Percentiles rank a stretch among this genome's conserved stretches.
phyloP scores from a whole-genome alignment of 2,888 invertebrate species.

The Vandiemenella viatica region DNA sequence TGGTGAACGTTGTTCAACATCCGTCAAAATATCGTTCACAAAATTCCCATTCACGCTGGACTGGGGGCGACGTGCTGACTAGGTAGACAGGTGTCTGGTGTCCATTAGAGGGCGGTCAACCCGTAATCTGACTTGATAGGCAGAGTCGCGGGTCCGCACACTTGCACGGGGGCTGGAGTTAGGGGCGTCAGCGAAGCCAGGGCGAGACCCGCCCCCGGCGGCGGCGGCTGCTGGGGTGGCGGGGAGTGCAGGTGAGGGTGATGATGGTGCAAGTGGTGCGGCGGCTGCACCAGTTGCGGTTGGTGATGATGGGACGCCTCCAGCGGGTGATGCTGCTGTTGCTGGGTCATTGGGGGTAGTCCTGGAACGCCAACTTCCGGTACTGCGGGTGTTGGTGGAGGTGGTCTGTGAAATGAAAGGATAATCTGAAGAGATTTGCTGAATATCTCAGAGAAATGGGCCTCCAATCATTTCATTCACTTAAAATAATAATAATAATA shows the following conservation, averaged over 20 bases:
- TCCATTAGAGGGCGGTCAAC: slow-evolving; percentile 38
- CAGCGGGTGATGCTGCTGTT: not conserved
- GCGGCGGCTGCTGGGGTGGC: slow-evolving; percentile 24
- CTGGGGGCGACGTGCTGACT: too few species aligned
- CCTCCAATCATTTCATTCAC: too few species aligned
- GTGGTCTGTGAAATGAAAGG: slow-evolving; percentile 26
- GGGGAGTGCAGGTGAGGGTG: slow-evolving; percentile 29
- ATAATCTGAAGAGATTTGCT: too few species aligned
- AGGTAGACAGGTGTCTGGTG: too few species aligned
- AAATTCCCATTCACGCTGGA: too few species aligned
- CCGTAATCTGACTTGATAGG: slow-evolving; percentile 77
- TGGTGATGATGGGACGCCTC: not conserved
- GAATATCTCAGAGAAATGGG: too few species aligned
- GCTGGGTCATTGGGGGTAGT: slow-evolving; percentile 28
- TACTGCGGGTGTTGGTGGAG: slow-evolving; percentile 17
- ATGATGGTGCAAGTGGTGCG: slow-evolving; percentile 31
- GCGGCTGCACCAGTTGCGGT: slow-evolving; percentile 16
- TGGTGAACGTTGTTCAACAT: too few species aligned
- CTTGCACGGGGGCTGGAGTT: slow-evolving; percentile 26
- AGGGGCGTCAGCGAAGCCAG: slow-evolving; percentile 34
- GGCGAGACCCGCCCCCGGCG: slow-evolving; percentile 31
- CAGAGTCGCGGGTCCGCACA: slow-evolving; percentile 27
- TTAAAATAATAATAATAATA: too few species aligned
- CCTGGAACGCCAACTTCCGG: slow-evolving; percentile 27
- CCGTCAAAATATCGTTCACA: too few species aligned